Evolutionary conservation across 2,888 invertebrate genomes (phyloP).

Genomic region (Chrysolina haemoptera): DNA sequence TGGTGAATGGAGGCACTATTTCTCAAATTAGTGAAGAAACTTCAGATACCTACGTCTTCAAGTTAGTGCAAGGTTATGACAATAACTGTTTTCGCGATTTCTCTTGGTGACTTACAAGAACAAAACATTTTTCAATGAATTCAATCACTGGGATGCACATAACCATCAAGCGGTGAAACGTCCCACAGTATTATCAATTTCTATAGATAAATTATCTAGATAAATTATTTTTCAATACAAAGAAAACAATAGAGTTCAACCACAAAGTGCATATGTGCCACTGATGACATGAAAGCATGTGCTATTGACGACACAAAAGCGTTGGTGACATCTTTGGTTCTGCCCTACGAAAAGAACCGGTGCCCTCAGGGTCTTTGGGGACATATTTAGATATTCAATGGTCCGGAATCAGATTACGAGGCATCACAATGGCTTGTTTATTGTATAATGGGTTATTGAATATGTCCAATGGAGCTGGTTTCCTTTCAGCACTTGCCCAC

Average conservation of each 20-base stretch:
- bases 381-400: constrained; percentile 41
- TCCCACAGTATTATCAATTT: too few species aligned
- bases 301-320: constrained; percentile 10
- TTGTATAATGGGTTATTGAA: constrained; percentile 39
- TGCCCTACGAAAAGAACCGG: not conserved
- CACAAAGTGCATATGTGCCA: constrained; percentile 48
- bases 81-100: too few species aligned
- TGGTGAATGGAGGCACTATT: too few species aligned
- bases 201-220: too few species aligned
- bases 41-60: too few species aligned
- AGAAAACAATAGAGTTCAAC: constrained; percentile 47
- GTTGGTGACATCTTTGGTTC: constrained; percentile 11
- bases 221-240: constrained; percentile 53
- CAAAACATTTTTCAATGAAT: too few species aligned
- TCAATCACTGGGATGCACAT: too few species aligned
- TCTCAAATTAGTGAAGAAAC: too few species aligned
- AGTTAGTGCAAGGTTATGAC: too few species aligned
- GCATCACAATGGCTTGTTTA: constrained; percentile 31
- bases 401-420: constrained; percentile 32
- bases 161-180: too few species aligned
- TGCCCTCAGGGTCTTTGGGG: constrained; percentile 30
- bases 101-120: too few species aligned
- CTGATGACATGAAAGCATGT: not conserved
- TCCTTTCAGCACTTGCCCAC: constrained; percentile 25
- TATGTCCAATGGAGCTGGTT: constrained; percentile 38